A percentile compares a stretch with the other conserved stretches of the same genome.
phyloP scores from a whole-genome alignment of 1,140 invertebrate genomes.

The Dinoponera quadriceps region DNA sequence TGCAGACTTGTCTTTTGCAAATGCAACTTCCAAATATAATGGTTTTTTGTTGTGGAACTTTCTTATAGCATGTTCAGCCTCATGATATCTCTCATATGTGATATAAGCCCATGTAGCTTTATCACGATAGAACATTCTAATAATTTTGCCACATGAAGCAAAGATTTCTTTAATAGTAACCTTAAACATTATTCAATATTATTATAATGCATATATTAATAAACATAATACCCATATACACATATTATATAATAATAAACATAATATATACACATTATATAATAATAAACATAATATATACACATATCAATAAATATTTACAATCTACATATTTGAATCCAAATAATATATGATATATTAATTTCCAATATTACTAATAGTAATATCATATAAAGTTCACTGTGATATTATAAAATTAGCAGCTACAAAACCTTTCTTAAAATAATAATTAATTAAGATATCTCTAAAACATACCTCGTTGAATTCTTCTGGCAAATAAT shows the following conservation, averaged over 20 bases:
- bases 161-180: slow-evolving; percentile 77
- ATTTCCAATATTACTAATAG: not conserved
- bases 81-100: slow-evolving; percentile 71
- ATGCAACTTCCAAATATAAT: slow-evolving; percentile 72
- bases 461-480: slow-evolving; percentile 70
- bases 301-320: no score
- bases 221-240: not conserved
- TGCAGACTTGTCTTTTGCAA: slow-evolving; percentile 61
- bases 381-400: slow-evolving; percentile 8
- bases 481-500: slow-evolving; percentile 75
- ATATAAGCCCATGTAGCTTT: slow-evolving; percentile 75
- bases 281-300: no score
- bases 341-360: slow-evolving; percentile 4
- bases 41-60: slow-evolving; percentile 70
- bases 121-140: slow-evolving; percentile 61
- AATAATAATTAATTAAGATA: no score
- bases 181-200: slow-evolving; percentile 62
- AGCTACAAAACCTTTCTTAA: no score
- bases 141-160: slow-evolving; percentile 73
- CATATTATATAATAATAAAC: not conserved
- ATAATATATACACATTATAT: not conserved
- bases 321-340: no score
- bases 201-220: no score
- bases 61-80: slow-evolving; percentile 77
- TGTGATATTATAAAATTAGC: no score